A percentile compares a stretch with the other conserved stretches of the same genome.
Evolutionary conservation across 35 echinoderm and acorn worm genomes (phyloP).

Genomic region (Apostichopus parvimensis): DNA sequence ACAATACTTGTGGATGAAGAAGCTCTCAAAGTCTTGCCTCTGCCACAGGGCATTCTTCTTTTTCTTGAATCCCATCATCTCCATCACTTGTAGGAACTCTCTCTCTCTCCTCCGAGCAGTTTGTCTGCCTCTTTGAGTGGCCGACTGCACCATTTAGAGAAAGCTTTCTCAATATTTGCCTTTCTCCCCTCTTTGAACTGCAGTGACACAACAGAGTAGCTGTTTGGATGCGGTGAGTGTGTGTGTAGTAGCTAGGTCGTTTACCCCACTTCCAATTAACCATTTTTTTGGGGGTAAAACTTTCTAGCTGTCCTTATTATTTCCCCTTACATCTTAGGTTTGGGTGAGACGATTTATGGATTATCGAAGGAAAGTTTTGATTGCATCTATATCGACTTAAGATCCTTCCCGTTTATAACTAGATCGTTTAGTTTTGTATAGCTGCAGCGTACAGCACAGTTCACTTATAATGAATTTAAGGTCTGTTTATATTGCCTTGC

Average conservation of each 20-base stretch:
- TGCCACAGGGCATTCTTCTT: background rate
- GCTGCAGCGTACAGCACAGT: too few species aligned
- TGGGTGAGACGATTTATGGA: too few species aligned
- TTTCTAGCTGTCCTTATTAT: slow-evolving; percentile 29
- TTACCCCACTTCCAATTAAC: slow-evolving; percentile 42
- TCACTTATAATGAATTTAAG: too few species aligned
- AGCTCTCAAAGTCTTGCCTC: slow-evolving; percentile 20
- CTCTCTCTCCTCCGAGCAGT: slow-evolving; percentile 29
- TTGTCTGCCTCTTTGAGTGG: slow-evolving; percentile 35
- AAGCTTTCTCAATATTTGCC: slow-evolving; percentile 53
- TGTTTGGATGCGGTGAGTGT: slow-evolving; percentile 44
- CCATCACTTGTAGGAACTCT: slow-evolving; percentile 28
- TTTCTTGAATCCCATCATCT: slow-evolving; percentile 26
- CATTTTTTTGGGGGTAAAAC: background rate
- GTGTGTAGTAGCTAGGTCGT: slow-evolving; percentile 15
- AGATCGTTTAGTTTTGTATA: too few species aligned
- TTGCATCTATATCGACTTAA: background rate
- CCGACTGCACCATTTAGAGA: slow-evolving; percentile 36
- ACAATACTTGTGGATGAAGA: slow-evolving; percentile 34
- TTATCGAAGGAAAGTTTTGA: background rate
- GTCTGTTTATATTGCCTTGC: too few species aligned
- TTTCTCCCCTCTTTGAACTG: background rate
- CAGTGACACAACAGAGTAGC: slow-evolving; percentile 31
- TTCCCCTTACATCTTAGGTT: background rate
- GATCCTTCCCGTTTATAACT: too few species aligned